Conservation (phyloP, 2,797 vertebrate species). For the Sebastes iracundus region DNA sequence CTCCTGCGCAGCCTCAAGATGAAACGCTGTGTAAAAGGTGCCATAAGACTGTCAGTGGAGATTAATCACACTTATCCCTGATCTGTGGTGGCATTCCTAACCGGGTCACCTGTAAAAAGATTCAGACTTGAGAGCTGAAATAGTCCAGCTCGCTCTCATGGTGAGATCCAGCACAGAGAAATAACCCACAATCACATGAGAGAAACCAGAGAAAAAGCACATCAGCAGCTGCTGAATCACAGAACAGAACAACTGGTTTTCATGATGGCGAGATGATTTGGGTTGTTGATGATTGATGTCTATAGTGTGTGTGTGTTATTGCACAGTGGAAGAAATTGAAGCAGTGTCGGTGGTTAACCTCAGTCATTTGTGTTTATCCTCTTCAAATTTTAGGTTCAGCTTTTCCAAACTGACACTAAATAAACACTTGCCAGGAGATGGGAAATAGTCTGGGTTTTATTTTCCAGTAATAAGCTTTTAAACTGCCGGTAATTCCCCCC, state of each 20-base stretch:
- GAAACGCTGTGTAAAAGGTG: slow-evolving; percentile 58
- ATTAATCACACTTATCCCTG: slow-evolving; percentile 65
- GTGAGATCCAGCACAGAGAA: background rate
- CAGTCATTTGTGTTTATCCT: slow-evolving; percentile 47
- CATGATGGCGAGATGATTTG: slow-evolving; percentile 28
- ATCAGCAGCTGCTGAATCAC: slow-evolving; percentile 34
- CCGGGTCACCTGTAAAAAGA: slow-evolving; percentile 67
- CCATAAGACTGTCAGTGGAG: slow-evolving; percentile 49
- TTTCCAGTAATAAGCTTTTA: slow-evolving; percentile 55
- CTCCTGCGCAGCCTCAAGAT: slow-evolving; percentile 48
- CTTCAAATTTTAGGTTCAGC: slow-evolving; percentile 46
- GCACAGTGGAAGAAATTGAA: slow-evolving; percentile 35
- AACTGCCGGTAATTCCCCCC: slow-evolving; percentile 49
- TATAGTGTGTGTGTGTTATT: slow-evolving; percentile 9
- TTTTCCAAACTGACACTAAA: slow-evolving; percentile 51
- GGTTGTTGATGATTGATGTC: slow-evolving; percentile 40
- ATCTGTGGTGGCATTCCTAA: slow-evolving; percentile 63
- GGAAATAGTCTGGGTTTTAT: slow-evolving; percentile 46
- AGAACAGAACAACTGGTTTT: slow-evolving; percentile 15
- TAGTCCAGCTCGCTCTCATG: background rate
- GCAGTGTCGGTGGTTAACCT: slow-evolving; percentile 50
- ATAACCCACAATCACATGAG: slow-evolving; percentile 1
- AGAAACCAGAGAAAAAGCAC: slow-evolving; percentile 1
- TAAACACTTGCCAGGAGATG: slow-evolving; percentile 63
- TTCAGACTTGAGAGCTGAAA: slow-evolving; percentile 32